Evolutionary conservation across 1,140 invertebrate species (phyloP).

Genomic region (Trichomalopsis sarcophagae): DNA sequence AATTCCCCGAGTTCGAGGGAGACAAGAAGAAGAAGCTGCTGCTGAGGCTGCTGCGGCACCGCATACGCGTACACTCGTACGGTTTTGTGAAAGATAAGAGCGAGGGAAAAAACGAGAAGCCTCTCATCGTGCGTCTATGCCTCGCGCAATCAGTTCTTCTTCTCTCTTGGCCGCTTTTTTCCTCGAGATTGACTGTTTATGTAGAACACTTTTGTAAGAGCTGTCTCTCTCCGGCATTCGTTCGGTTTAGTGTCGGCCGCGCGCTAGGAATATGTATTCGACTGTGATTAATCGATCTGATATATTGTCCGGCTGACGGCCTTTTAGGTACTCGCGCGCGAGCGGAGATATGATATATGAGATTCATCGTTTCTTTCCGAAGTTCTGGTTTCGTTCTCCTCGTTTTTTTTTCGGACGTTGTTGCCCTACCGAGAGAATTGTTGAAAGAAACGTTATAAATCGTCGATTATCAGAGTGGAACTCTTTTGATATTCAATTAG

Average conservation of each 20-base stretch:
- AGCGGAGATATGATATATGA: constrained; percentile 37
- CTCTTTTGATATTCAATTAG: constrained; percentile 36
- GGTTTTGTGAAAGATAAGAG: constrained; percentile 3
- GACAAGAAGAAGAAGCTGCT: constrained; percentile 1
- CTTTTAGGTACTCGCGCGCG: constrained; percentile 15
- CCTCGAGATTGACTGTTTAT: constrained; percentile 47
- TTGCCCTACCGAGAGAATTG: background rate
- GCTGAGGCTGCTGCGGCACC: background rate
- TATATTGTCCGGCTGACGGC: background rate
- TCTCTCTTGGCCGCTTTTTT: background rate
- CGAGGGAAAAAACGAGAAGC: background rate
- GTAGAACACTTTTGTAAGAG: constrained; percentile 49
- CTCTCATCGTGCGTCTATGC: background rate
- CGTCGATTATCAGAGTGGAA: constrained; percentile 12
- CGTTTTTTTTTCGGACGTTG: background rate
- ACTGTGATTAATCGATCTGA: constrained; percentile 48
- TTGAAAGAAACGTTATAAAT: constrained; percentile 27
- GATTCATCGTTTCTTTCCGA: constrained; percentile 27
- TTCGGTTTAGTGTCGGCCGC: background rate
- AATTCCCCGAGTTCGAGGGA: constrained; percentile 8
- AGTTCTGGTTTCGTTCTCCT: background rate
- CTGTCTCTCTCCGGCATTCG: constrained; percentile 5
- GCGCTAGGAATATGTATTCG: constrained; percentile 9
- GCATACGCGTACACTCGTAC: background rate
- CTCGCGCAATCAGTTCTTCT: constrained; percentile 40